phyloP scores from a whole-genome alignment of 2,797 vertebrate species.

The Eurystomus glaucurus region DNA sequence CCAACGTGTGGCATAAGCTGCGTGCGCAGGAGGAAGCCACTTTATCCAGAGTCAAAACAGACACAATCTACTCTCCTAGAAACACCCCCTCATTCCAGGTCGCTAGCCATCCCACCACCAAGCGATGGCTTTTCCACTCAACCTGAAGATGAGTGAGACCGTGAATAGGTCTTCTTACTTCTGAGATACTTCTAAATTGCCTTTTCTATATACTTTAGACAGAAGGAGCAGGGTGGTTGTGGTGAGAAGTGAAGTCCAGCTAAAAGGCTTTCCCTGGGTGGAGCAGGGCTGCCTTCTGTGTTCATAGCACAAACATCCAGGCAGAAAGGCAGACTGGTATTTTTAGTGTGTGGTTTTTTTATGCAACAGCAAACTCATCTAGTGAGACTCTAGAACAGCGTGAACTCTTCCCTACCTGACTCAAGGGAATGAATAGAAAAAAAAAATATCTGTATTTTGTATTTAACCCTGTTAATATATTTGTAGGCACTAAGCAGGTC shows the following conservation, averaged over 20 bases:
- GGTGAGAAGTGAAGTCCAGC: background rate
- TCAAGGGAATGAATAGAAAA: background rate
- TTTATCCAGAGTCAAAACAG: background rate
- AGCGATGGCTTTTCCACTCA: background rate
- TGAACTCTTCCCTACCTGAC: background rate
- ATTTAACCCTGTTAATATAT: background rate
- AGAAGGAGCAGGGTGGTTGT: background rate
- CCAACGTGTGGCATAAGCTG: background rate
- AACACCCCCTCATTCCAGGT: slow-evolving; percentile 2
- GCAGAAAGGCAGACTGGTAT: background rate
- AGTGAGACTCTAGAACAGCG: background rate
- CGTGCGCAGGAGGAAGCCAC: background rate
- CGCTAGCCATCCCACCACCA: background rate
- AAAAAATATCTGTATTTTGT: background rate
- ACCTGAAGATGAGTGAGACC: background rate
- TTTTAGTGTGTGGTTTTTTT: background rate
- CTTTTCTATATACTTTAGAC: background rate
- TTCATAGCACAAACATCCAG: background rate
- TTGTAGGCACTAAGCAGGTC: background rate
- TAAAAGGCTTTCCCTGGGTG: background rate
- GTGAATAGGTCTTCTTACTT: background rate
- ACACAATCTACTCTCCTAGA: background rate
- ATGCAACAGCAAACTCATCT: background rate
- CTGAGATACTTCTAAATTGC: background rate
- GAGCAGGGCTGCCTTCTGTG: background rate